Base-by-base conservation (phyloP, 2,797 vertebrate genomes). In the Petrocephalus sullivani region DNA sequence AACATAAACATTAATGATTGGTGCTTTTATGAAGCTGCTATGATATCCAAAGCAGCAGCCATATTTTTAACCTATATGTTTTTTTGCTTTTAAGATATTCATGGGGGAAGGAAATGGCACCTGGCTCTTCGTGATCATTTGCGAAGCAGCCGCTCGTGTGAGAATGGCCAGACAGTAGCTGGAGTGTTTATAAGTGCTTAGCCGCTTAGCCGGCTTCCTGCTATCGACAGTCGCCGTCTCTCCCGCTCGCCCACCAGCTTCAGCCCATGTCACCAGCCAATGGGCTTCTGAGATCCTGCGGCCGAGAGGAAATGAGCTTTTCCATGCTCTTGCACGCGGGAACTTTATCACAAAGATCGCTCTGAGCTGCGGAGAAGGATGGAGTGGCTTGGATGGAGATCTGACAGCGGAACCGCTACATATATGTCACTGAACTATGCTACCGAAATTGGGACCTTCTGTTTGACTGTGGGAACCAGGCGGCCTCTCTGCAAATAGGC, bases 401-500 rank as follows among this genome's bases (percentile, higher is more conserved):
- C 93, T 93, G 91, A 93, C 89, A 90, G 89, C 21, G 85, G 87
- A 88, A 89, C 87, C 53, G 92, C 90, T 87, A 93, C 89, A 90
- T 94, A 92, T 92, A 89, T 92, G 90, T 90, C 91, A 87, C 91
- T 88, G 51, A 92, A 91, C 89, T 92, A 90, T 94, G 90, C 90
- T 90, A 71, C 89, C 91, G 89, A 94, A 93, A 93, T 91, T 92
- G 89, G 89, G 91, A 92, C 91, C 85, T 92, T 90, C 90, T 93
- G 92, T 93, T 93, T 89, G 90, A 90, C 90, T 93, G 91, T 93
- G 93, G 90, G 92, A 94, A 93, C 91, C 87, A 89, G 87, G 89
- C 89, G n/a, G 58, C 89, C 86, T 90, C 10, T n/a, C 33, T 46
- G n/a, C 9, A 85, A 85, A 23, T 57, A 19, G 60, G 16, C 85